A percentile compares a stretch with the other conserved stretches of the same genome.
Evolutionary conservation across 2,797 vertebrate species (phyloP).

Genomic region (Pempheris klunzingeri): DNA sequence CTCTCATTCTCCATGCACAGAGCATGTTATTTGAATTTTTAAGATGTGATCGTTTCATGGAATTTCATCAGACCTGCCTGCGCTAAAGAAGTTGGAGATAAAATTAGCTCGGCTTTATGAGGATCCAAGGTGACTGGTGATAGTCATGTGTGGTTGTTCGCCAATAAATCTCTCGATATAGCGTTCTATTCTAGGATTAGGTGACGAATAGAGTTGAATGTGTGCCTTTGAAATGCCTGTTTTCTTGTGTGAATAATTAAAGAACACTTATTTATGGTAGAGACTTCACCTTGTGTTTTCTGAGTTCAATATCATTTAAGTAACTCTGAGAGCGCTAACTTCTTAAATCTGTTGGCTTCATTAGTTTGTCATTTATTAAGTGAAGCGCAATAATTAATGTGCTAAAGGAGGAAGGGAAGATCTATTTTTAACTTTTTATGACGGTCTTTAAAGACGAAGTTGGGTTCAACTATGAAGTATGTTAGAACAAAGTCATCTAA

Average conservation of each 20-base stretch:
- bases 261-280: slow-evolving; percentile 57
- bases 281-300: slow-evolving; percentile 43
- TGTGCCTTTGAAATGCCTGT: slow-evolving; percentile 40
- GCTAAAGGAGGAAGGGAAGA: slow-evolving; percentile 11
- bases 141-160: slow-evolving; percentile 67
- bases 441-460: slow-evolving; percentile 39
- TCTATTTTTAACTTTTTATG: slow-evolving; percentile 36
- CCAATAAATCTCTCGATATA: slow-evolving; percentile 72
- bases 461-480: not conserved
- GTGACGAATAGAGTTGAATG: slow-evolving; percentile 59
- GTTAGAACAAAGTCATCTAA: not conserved
- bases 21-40: slow-evolving; percentile 67
- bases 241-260: slow-evolving; percentile 56
- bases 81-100: slow-evolving; percentile 56
- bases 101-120: slow-evolving; percentile 63
- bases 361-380: slow-evolving; percentile 48
- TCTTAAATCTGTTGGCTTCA: slow-evolving; percentile 39
- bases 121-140: slow-evolving; percentile 67
- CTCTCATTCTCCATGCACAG: slow-evolving; percentile 38
- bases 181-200: slow-evolving; percentile 72
- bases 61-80: slow-evolving; percentile 74
- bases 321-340: slow-evolving; percentile 22
- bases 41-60: slow-evolving; percentile 67
- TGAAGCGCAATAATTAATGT: slow-evolving; percentile 36
- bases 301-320: slow-evolving; percentile 22